These are phyloP conservation scores for Erythrocercus mccallii DNA, from an alignment of 2,113 vertebrate genomes.

Conservation along the genomic window DNA sequence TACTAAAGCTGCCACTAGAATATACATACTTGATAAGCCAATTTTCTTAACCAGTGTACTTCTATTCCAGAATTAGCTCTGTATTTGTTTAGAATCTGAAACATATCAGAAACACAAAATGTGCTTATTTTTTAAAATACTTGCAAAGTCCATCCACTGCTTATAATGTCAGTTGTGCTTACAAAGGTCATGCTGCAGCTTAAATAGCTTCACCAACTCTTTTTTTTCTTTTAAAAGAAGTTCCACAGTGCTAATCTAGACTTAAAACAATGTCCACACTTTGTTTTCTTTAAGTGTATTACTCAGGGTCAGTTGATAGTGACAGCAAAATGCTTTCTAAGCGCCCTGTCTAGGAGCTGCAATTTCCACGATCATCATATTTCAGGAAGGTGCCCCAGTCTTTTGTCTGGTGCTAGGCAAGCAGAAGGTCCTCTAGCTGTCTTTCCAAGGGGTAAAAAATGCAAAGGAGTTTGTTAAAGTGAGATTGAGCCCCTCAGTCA, in stretches of 20 bases:
- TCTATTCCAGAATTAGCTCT: background rate
- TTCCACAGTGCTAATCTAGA: slow-evolving; percentile 8
- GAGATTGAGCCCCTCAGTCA: slow-evolving; percentile 14
- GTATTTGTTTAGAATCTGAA: background rate
- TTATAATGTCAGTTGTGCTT: background rate
- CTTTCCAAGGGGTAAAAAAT: slow-evolving; percentile 63
- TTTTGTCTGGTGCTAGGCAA: slow-evolving; percentile 80
- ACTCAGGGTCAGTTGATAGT: slow-evolving; percentile 65
- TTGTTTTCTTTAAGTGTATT: slow-evolving; percentile 65
- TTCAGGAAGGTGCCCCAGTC: slow-evolving; percentile 81
- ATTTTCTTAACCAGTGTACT: background rate
- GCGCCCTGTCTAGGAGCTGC: slow-evolving; percentile 68
- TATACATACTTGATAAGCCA: background rate
- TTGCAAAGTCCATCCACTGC: background rate
- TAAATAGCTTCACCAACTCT: background rate
- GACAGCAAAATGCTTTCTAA: slow-evolving; percentile 74
- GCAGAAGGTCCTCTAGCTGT: slow-evolving; percentile 77
- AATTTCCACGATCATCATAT: slow-evolving; percentile 83
- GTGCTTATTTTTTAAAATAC: background rate
- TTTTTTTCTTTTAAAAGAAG: background rate
- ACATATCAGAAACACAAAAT: background rate
- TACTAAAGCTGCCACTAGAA: background rate
- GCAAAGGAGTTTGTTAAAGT: slow-evolving; percentile 57
- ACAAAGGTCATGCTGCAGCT: slow-evolving; percentile 14
- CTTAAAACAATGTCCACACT: slow-evolving; percentile 44